Percentiles rank a stretch among this genome's conserved stretches.
Conservation (phyloP, 1,140 invertebrate genomes). For the Ceratosolen fusciceps region DNA sequence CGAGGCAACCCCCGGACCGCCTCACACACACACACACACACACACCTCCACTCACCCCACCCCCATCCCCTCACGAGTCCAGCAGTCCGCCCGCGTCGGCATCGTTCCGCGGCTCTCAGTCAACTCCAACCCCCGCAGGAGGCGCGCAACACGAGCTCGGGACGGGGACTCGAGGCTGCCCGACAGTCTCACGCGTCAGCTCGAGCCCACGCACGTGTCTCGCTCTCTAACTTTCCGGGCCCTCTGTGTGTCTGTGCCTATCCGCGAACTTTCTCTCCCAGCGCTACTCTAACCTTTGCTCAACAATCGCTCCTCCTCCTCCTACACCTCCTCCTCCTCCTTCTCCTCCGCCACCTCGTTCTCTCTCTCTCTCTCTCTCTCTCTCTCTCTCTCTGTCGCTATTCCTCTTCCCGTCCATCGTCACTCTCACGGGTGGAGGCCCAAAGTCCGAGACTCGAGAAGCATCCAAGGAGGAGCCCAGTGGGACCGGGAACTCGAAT, state of each 20-base stretch:
- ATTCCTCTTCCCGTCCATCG: neutral
- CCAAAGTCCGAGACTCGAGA: neutral
- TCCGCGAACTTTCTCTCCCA: neutral
- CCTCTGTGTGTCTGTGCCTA: too few relatives aligned
- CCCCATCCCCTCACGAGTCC: neutral
- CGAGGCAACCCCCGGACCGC: too few relatives aligned
- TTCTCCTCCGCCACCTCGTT: too few relatives aligned
- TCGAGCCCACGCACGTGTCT: too few relatives aligned
- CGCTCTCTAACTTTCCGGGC: too few relatives aligned
- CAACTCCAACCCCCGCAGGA: conserved; percentile 1
- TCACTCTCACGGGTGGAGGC: neutral
- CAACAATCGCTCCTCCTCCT: neutral
- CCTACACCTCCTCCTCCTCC: too few relatives aligned
- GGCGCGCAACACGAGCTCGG: neutral
- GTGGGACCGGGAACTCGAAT: neutral
- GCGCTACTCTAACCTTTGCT: neutral
- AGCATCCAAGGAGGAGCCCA: neutral
- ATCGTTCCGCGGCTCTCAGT: conserved; percentile 9
- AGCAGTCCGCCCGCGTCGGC: neutral
- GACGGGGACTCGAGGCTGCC: neutral
- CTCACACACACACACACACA: too few relatives aligned
- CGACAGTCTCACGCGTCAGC: neutral
- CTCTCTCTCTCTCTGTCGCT: too few relatives aligned
- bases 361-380: too few relatives aligned
- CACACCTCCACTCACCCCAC: neutral